Conservation (phyloP, 2,888 invertebrate species). For the Leptinotarsa tumamoca region DNA sequence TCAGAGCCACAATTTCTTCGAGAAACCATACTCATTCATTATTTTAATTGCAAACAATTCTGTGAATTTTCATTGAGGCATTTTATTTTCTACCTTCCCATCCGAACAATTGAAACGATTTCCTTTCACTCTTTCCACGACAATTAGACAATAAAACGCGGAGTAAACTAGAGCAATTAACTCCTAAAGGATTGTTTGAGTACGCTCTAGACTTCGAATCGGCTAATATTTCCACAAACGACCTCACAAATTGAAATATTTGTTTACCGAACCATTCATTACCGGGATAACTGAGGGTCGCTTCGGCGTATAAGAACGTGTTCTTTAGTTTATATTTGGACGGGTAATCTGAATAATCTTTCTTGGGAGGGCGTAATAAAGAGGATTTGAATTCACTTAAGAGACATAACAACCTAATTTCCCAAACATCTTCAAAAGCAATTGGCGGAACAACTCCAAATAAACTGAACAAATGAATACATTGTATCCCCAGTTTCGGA, state of each 20-base stretch:
- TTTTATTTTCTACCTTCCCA: background rate
- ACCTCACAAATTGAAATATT: slow-evolving; percentile 17
- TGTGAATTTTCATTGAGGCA: background rate
- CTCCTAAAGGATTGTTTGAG: background rate
- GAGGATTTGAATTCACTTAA: slow-evolving; percentile 6
- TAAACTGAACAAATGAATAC: background rate
- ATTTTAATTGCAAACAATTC: background rate
- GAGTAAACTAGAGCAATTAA: slow-evolving; percentile 16
- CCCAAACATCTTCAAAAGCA: slow-evolving; percentile 3
- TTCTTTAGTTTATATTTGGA: slow-evolving; percentile 4
- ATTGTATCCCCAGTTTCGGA: background rate
- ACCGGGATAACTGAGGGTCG: slow-evolving; percentile 3
- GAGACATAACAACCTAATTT: slow-evolving; percentile 10
- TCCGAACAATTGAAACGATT: background rate
- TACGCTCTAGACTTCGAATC: slow-evolving; percentile 8
- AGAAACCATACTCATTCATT: too few species aligned
- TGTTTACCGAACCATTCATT: slow-evolving; percentile 17
- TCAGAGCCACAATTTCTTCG: background rate
- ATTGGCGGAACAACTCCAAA: background rate
- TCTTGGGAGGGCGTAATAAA: background rate
- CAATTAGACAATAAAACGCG: slow-evolving; percentile 10
- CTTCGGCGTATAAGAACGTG: slow-evolving; percentile 1
- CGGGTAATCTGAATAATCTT: slow-evolving; percentile 11
- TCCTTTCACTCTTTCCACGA: slow-evolving; percentile 1
- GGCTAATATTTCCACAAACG: slow-evolving; percentile 20